Evolutionary conservation across 2,888 invertebrate genomes (phyloP).

Genomic region (Syrphus vitripennis): DNA sequence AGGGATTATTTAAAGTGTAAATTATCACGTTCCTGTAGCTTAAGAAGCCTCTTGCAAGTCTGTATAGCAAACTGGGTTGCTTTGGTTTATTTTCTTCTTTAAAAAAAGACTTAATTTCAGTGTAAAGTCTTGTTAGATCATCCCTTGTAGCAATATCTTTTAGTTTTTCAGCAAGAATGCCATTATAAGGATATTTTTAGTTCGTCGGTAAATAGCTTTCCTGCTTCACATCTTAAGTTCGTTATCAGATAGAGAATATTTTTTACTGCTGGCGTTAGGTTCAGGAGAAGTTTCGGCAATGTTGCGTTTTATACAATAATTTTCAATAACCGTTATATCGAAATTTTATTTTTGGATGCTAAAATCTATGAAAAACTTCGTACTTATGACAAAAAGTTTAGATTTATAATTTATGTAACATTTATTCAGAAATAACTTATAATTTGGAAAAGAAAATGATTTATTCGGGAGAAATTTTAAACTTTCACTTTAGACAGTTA

Average conservation of each 20-base stretch:
- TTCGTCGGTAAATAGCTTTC: not conserved
- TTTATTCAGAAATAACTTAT: not conserved
- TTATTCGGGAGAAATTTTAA: too few relatives aligned
- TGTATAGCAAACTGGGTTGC: too few relatives aligned
- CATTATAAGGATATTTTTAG: not conserved
- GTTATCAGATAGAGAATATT: not conserved
- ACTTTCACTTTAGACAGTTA: too few relatives aligned
- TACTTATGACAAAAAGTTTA: not conserved
- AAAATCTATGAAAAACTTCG: not conserved
- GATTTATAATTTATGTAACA: not conserved
- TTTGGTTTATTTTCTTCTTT: too few relatives aligned
- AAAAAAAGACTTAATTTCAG: too few relatives aligned
- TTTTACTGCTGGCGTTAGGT: not conserved
- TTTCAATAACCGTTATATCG: not conserved
- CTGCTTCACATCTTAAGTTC: not conserved
- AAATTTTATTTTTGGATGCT: not conserved
- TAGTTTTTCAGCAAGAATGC: too few relatives aligned
- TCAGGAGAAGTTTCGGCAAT: not conserved
- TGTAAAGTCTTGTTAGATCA: too few relatives aligned
- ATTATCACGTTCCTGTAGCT: too few relatives aligned
- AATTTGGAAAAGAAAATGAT: too few relatives aligned
- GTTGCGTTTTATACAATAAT: not conserved
- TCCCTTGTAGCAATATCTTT: too few relatives aligned
- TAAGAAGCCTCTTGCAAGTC: too few relatives aligned
- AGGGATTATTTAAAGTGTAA: too few relatives aligned